Base-by-base conservation (phyloP, 1,140 invertebrate genomes). In the Drosophila rhopaloa region DNA sequence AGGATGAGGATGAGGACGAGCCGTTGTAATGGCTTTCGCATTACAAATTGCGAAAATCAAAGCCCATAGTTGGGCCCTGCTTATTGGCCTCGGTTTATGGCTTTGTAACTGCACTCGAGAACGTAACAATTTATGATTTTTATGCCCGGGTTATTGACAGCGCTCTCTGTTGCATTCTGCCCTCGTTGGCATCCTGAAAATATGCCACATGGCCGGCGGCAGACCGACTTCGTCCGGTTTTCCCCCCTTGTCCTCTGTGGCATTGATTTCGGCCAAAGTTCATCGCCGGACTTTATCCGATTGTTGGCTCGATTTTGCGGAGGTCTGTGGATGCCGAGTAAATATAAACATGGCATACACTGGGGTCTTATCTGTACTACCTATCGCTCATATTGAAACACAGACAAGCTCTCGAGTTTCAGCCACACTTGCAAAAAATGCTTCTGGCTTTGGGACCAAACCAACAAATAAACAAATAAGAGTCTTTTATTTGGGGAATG, bases 41-140 rank as follows among this genome's bases (percentile, higher is more conserved):
- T 77, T 81, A 73, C 44, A 62, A 77, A 58, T 56, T 67, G 75
- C 37, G 46, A 57, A 66, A 79, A 81, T 85, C 65, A 78, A 81
- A 77, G 57, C 16, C 27, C 59, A 56, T 47, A 63, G 66, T 51
- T 74, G 73, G 56, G 47, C 47, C 51, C 63, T 65, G 74, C 67
- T 61, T 77, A 70, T 66, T 59, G 78, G 29, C 72, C 59, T n/a
- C 47, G 62, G 58, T 63, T 78, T 78, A 77, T 71, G 65, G 53
- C 75, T 70, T 67, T 70, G 66, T 55, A 71, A 77, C 74, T 76
- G 41, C 67, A 74, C 61, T 67, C 62, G 43, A 68, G 60, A 73
- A 85, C 76, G 63, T 62, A 78, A 67, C 81, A 75, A 73, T 80
- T 80, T 80, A 81, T 78, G 78, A 77, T 77, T 85, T 71, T 85